phyloP scores from a whole-genome alignment of 2,113 vertebrate genomes.

The Mesocricetus auratus region DNA sequence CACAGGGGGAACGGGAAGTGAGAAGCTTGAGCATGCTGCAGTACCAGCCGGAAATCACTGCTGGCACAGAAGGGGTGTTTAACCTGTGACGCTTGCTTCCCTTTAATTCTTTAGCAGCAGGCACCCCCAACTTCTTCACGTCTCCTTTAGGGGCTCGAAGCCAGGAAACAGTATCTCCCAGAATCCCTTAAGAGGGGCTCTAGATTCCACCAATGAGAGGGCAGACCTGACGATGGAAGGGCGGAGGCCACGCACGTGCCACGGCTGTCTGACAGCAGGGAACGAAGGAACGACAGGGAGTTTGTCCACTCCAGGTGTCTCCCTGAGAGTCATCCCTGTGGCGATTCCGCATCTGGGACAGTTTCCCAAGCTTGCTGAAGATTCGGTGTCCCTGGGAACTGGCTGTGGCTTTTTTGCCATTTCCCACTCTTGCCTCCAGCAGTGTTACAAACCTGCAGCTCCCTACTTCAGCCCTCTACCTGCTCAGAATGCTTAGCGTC shows the following conservation, averaged over 20 bases:
- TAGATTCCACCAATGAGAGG: background rate
- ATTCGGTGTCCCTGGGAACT: background rate
- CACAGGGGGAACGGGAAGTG: background rate
- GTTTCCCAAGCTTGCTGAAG: background rate
- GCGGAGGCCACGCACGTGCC: background rate
- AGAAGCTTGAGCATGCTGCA: background rate
- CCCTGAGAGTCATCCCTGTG: background rate
- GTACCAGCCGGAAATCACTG: background rate
- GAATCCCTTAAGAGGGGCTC: background rate
- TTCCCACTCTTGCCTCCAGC: background rate
- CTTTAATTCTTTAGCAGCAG: background rate
- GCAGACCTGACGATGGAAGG: background rate
- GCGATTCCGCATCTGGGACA: background rate
- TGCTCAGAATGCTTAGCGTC: background rate
- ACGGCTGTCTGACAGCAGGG: too few relatives aligned
- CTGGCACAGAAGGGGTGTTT: background rate
- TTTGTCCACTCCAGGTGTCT: background rate
- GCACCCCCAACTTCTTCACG: background rate
- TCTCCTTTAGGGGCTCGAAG: background rate
- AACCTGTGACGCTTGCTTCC: background rate
- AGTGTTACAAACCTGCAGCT: background rate
- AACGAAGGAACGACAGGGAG: rapidly evolving
- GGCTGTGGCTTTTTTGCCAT: background rate
- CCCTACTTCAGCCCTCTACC: background rate
- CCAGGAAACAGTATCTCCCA: background rate